Evolutionary conservation across 2,797 vertebrate species (phyloP).

Genomic region (Malacoctenus gilli): DNA sequence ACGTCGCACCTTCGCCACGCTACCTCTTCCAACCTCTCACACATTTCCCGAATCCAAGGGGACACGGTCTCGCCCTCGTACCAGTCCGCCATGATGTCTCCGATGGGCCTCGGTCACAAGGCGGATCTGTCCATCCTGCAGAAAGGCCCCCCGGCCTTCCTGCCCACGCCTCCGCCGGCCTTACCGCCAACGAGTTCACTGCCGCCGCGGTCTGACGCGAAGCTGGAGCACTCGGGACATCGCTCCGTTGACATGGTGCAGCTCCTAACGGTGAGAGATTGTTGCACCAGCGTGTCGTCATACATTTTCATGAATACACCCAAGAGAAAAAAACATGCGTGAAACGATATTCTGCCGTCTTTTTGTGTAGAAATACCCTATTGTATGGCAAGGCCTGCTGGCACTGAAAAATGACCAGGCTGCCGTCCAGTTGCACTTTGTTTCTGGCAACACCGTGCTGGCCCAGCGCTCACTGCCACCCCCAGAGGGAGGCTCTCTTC

Average conservation of each 20-base stretch:
- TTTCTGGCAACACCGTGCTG: slow-evolving; percentile 95
- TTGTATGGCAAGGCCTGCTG: slow-evolving; percentile 97
- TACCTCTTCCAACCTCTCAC: slow-evolving; percentile 85
- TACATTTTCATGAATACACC: slow-evolving; percentile 8
- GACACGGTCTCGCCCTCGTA: slow-evolving; percentile 90
- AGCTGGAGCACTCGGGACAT: slow-evolving; percentile 87
- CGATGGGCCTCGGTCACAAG: slow-evolving; percentile 87
- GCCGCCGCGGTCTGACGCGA: slow-evolving; percentile 84
- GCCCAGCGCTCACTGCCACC: slow-evolving; percentile 95
- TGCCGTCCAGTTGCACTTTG: slow-evolving; percentile 97
- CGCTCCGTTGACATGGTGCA: slow-evolving; percentile 95
- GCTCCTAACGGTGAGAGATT: slow-evolving; percentile 88
- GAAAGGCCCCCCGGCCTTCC: slow-evolving; percentile 76
- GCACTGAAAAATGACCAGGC: slow-evolving; percentile 98
- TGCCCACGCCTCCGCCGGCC: slow-evolving; percentile 77
- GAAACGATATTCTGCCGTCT: slow-evolving; percentile 12
- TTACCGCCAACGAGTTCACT: slow-evolving; percentile 76
- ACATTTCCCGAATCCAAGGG: slow-evolving; percentile 83
- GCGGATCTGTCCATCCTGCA: slow-evolving; percentile 81
- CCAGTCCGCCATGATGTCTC: slow-evolving; percentile 83
- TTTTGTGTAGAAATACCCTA: slow-evolving; percentile 92
- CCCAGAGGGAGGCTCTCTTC: slow-evolving; percentile 90
- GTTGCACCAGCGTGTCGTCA: neutral
- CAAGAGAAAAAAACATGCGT: neutral
- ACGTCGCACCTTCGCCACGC: slow-evolving; percentile 85